Evolutionary conservation across 2,888 invertebrate species (phyloP).

Genomic region (Mycalesis mineus): DNA sequence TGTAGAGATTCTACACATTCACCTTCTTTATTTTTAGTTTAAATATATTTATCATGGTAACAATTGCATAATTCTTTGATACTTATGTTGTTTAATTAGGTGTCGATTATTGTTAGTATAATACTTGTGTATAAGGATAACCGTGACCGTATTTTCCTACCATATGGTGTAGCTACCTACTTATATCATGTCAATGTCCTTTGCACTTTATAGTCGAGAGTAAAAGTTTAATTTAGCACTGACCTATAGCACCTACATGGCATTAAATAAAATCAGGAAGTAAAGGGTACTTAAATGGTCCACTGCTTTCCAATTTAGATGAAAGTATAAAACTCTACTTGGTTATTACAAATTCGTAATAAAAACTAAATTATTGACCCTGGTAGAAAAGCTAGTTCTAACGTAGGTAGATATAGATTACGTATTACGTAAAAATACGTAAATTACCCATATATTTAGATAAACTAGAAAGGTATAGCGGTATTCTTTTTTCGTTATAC

Average conservation of each 20-base stretch:
- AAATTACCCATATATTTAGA: background rate
- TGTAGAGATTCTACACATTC: conserved; percentile 41
- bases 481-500: background rate
- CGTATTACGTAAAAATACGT: too few relatives aligned
- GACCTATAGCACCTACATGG: too few relatives aligned
- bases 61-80: conserved; percentile 17
- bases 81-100: background rate
- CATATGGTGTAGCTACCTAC: background rate
- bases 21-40: conserved; percentile 32
- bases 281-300: too few relatives aligned
- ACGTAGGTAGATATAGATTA: too few relatives aligned
- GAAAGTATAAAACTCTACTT: too few relatives aligned
- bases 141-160: background rate
- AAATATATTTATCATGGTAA: conserved; percentile 11
- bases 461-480: background rate
- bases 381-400: too few relatives aligned
- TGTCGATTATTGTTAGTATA: background rate
- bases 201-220: background rate
- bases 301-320: too few relatives aligned
- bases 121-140: background rate
- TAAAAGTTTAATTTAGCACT: too few relatives aligned
- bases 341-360: too few relatives aligned
- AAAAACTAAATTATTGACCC: too few relatives aligned
- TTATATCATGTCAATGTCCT: background rate
- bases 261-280: too few relatives aligned